Percentiles rank a stretch among this genome's conserved stretches.
Conservation (phyloP, 1,140 invertebrate species). For the Panagrolaimus sp. region DNA sequence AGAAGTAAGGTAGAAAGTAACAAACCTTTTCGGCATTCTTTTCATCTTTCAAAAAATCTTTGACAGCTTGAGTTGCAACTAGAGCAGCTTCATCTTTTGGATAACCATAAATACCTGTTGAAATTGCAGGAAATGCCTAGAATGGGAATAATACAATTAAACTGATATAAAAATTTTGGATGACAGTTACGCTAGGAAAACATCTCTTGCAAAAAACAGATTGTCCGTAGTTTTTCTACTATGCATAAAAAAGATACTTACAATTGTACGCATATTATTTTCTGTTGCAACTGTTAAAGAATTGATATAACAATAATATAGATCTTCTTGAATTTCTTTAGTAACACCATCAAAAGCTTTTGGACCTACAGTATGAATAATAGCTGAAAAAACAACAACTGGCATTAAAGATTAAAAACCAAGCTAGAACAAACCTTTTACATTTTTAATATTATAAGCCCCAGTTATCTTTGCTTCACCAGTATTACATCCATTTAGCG, state of each 20-base stretch:
- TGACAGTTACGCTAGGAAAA: too few species aligned
- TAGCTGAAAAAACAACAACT: neutral
- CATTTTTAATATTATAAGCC: constrained; percentile 19
- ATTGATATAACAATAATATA: constrained; percentile 25
- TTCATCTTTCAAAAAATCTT: constrained; percentile 11
- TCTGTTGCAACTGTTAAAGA: constrained; percentile 19
- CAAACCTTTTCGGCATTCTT: too few species aligned
- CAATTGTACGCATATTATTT: constrained; percentile 18
- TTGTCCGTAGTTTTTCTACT: too few species aligned
- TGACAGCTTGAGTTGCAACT: constrained; percentile 15
- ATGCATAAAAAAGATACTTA: neutral
- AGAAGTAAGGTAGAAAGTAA: too few species aligned
- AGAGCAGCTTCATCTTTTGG: neutral
- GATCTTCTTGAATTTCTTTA: constrained; percentile 3
- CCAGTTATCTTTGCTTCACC: constrained; percentile 24
- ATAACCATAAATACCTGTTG: constrained; percentile 17
- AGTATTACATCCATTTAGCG: constrained; percentile 16
- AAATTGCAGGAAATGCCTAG: constrained; percentile 21
- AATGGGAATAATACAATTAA: neutral
- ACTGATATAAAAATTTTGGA: too few species aligned
- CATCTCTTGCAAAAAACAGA: too few species aligned
- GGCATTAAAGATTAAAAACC: neutral
- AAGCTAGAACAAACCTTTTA: neutral
- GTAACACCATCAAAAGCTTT: neutral
- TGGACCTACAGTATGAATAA: constrained; percentile 24